These are phyloP conservation scores for Polyploca ridens DNA, from an alignment of 2,888 invertebrate species.

Conservation along the genomic window DNA sequence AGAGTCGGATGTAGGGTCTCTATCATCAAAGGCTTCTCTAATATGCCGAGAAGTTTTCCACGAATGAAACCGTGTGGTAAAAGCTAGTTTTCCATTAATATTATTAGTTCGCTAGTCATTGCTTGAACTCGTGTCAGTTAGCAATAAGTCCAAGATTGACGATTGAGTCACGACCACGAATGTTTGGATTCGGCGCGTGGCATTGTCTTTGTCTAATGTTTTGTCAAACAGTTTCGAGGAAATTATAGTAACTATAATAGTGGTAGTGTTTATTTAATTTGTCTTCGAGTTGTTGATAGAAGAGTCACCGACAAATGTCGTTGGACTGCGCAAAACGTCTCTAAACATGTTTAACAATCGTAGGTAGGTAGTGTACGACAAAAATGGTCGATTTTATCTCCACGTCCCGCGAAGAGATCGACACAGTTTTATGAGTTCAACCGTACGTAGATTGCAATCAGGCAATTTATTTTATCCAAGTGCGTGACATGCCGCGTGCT, in stretches of 20 bases:
- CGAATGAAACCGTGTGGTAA: background rate
- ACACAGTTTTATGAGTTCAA: conserved; percentile 22
- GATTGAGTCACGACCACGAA: conserved; percentile 62
- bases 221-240: conserved; percentile 74
- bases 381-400: conserved; percentile 16
- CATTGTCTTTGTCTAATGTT: conserved; percentile 76
- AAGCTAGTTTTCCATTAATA: background rate
- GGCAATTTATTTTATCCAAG: conserved; percentile 35
- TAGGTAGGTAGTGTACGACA: background rate
- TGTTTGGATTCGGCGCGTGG: conserved; percentile 79
- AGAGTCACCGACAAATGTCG: conserved; percentile 19
- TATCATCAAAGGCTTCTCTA: too few species aligned
- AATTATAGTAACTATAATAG: conserved; percentile 55
- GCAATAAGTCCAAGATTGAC: conserved; percentile 4
- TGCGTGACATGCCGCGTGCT: conserved; percentile 22
- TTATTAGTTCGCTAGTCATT: conserved; percentile 3
- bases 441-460: conserved; percentile 36
- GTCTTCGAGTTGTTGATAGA: conserved; percentile 38
- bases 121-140: conserved; percentile 6
- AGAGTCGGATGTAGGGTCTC: too few species aligned
- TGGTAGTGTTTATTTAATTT: conserved; percentile 62
- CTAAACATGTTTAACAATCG: conserved; percentile 28
- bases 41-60: too few species aligned
- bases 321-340: conserved; percentile 19
- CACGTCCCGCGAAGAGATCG: conserved; percentile 13